Evolutionary conservation across 2,113 vertebrate genomes (phyloP).

Genomic region (Poecilia latipinna): DNA sequence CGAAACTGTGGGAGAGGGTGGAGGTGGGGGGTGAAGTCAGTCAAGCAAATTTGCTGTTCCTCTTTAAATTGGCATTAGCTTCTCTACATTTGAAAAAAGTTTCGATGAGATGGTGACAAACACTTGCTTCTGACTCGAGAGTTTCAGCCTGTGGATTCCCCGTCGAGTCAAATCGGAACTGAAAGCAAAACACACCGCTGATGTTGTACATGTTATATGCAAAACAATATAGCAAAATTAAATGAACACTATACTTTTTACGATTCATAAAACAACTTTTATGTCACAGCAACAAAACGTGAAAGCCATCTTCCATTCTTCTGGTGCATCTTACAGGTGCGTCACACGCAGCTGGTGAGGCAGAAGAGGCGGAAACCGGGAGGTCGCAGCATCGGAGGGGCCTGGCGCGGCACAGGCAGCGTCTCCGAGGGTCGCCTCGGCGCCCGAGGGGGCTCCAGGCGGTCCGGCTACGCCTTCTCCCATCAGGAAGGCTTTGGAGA

Average conservation of each 20-base stretch:
- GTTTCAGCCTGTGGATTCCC: not conserved
- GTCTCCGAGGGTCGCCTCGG: constrained; percentile 78
- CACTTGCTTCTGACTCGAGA: not conserved
- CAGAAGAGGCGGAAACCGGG: constrained; percentile 87
- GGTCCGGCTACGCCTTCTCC: constrained; percentile 93
- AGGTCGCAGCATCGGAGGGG: constrained; percentile 62
- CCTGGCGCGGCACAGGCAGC: constrained; percentile 76
- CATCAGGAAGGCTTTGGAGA: constrained; percentile 96
- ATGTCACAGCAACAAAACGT: not conserved
- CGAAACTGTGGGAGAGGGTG: not conserved
- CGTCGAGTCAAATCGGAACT: not conserved
- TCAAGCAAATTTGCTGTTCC: constrained; percentile 10
- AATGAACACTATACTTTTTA: not conserved
- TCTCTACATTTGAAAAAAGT: not conserved
- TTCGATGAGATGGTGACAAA: constrained; percentile 4
- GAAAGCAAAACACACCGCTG: not conserved
- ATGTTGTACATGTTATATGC: not conserved
- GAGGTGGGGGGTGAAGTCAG: not conserved
- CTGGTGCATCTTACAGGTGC: constrained; percentile 81
- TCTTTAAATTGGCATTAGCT: constrained; percentile 27
- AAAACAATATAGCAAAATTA: not conserved
- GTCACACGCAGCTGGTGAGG: constrained; percentile 89
- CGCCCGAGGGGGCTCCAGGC: constrained; percentile 76
- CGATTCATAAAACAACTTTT: not conserved
- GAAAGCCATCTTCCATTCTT: not conserved